phyloP scores from a whole-genome alignment of 92 coral and sea anemone species.

The Heteractis magnifica region DNA sequence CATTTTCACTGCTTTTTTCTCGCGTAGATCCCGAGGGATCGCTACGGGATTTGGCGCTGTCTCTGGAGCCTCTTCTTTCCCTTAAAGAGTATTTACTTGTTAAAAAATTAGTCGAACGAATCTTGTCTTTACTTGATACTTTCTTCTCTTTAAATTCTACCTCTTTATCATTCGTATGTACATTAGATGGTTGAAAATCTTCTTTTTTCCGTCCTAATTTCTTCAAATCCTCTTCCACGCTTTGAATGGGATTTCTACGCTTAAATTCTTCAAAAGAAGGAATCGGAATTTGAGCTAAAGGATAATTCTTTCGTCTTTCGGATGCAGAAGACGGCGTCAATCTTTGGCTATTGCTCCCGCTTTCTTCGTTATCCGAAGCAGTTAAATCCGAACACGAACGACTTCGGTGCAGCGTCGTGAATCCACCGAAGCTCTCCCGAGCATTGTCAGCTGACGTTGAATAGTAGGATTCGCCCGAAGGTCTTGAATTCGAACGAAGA shows the following conservation, averaged over 20 bases:
- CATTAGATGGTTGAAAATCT: neutral
- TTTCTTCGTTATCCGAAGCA: constrained; percentile 11
- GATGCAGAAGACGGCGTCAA: constrained; percentile 19
- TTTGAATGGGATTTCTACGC: constrained; percentile 33
- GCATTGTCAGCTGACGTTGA: neutral
- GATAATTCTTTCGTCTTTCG: constrained; percentile 49
- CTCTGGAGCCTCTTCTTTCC: constrained; percentile 9
- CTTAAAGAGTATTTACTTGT: constrained; percentile 5
- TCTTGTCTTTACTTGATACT: constrained; percentile 11
- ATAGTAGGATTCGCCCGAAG: neutral
- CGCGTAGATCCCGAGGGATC: neutral
- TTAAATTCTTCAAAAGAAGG: constrained; percentile 91
- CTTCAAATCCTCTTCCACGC: neutral
- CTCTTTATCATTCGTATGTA: neutral
- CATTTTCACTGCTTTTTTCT: constrained; percentile 13
- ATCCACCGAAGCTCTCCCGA: constrained; percentile 16
- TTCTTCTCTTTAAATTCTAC: neutral
- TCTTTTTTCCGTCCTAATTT: constrained; percentile 1
- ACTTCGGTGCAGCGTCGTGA: constrained; percentile 45
- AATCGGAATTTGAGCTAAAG: constrained; percentile 71
- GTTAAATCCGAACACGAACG: constrained; percentile 55
- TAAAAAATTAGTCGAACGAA: constrained; percentile 2
- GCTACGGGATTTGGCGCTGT: neutral
- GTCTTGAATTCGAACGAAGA: neutral
- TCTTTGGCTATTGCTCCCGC: constrained; percentile 20